These are phyloP conservation scores for Pollachius pollachius DNA, from an alignment of 2,113 vertebrate genomes.

Conservation along the genomic window DNA sequence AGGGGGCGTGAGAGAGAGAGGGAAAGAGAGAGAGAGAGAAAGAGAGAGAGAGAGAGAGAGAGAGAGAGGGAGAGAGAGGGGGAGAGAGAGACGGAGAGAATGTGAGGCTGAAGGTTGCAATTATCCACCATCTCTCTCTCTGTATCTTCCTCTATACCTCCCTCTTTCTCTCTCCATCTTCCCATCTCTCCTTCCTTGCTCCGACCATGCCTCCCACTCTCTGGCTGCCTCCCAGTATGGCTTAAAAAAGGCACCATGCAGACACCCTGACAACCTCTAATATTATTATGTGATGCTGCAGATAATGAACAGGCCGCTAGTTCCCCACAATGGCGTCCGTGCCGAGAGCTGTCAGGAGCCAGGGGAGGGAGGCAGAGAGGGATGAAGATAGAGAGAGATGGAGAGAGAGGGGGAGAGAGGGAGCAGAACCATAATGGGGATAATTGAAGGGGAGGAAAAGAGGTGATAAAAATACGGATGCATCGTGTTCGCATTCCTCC, in stretches of 20 bases:
- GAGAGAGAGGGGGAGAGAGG: neutral
- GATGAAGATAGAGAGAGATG: constrained; percentile 29
- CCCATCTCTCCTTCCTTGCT: constrained; percentile 4
- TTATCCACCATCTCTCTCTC: constrained; percentile 37
- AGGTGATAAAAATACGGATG: constrained; percentile 38
- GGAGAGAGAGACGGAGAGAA: too few relatives aligned
- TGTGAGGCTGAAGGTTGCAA: constrained; percentile 49
- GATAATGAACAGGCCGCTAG: constrained; percentile 57
- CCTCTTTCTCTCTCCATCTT: neutral
- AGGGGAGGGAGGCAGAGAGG: constrained; percentile 25
- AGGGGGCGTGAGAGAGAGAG: neutral
- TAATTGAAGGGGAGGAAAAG: constrained; percentile 23
- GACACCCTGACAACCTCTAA: constrained; percentile 55
- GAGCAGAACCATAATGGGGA: constrained; percentile 32
- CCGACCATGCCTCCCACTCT: constrained; percentile 21
- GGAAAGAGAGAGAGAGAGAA: constrained; percentile 20
- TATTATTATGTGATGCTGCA: constrained; percentile 41
- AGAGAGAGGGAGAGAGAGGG: neutral
- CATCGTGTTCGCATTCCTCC: constrained; percentile 24
- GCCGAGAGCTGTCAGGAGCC: constrained; percentile 29
- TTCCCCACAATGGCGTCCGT: constrained; percentile 34
- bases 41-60: neutral
- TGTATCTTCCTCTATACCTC: constrained; percentile 4
- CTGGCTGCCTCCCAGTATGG: constrained; percentile 17
- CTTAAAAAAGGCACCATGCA: constrained; percentile 61